These are phyloP conservation scores for Eulacestoma nigropectus DNA, from an alignment of 2,113 vertebrate species.

Conservation along the genomic window DNA sequence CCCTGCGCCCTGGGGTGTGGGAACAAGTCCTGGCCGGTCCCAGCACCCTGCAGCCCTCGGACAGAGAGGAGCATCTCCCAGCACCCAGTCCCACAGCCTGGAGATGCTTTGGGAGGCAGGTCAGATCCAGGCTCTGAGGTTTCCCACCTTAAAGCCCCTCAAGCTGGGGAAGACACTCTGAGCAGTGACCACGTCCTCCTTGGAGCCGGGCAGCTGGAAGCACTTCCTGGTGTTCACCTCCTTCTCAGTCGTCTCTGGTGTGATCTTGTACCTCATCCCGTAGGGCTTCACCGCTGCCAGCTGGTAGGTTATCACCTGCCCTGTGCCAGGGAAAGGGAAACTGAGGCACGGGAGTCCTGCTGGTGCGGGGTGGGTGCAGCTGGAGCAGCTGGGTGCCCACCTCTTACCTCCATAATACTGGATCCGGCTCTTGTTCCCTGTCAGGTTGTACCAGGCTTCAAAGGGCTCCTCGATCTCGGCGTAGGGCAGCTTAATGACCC, in stretches of 20 bases:
- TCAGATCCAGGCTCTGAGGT: fast-evolving
- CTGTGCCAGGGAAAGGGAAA: conserved; percentile 32
- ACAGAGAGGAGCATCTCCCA: neutral
- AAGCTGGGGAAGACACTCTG: conserved; percentile 69
- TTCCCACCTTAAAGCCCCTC: conserved; percentile 74
- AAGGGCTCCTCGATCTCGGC: conserved; percentile 83
- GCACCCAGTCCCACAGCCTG: neutral
- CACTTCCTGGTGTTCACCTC: conserved; percentile 76
- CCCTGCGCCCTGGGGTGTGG: neutral
- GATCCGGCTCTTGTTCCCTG: conserved; percentile 70
- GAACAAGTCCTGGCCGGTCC: neutral
- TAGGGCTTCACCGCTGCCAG: conserved; percentile 60
- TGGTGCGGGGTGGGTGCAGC: fast-evolving
- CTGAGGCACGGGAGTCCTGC: neutral
- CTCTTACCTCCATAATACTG: conserved; percentile 74
- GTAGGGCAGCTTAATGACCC: conserved; percentile 78
- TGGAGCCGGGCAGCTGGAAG: conserved; percentile 79
- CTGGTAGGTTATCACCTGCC: conserved; percentile 78
- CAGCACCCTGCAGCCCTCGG: neutral
- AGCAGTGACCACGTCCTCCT: conserved; percentile 58
- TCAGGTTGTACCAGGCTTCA: conserved; percentile 80
- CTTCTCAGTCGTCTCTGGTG: conserved; percentile 73
- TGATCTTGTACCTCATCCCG: conserved; percentile 74
- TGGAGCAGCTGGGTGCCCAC: neutral
- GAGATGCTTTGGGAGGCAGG: neutral